Base-by-base conservation (phyloP, 2,888 invertebrate genomes). In the Plemyria rubiginata region DNA sequence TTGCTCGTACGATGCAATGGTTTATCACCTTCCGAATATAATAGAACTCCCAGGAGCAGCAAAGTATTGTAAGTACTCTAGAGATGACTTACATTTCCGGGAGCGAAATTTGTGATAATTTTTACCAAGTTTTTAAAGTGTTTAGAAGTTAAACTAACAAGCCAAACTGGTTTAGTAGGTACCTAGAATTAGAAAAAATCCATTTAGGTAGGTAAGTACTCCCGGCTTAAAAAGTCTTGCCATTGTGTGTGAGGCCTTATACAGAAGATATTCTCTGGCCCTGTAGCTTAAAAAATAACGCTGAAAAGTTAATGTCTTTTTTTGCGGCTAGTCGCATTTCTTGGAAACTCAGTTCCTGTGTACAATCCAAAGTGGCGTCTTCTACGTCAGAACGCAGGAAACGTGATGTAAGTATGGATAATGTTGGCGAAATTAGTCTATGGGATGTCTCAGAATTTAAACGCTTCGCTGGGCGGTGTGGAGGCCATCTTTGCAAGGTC, bases 391-490 rank as follows among this genome's bases (percentile, higher is more conserved):
- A 71, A 71, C 22, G n/a, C 58, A 61, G 71, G 71, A 71, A 66
- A 36, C 60, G 67, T 63, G 65, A 65, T 58, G 66, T n/a, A n/a
- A n/a, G n/a, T 60, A 62, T 64, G 60, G 77, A 79, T 80, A 79
- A 79, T 79, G 78, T 77, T 76, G 74, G 82, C 84, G 87, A 88
- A 88, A 88, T 87, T 66, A 69, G 80, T 83, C 76, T 86, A 78
- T 75, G 68, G 76, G 78, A 80, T 75, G 80, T 79, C 77, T 79
- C 78, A 73, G 78, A 78, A 75, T 73, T 80, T 72, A 78, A 74
- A 84, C 80, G 88, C 77, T 85, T 79, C 75, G 81, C 72, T 85
- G 85, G 71, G 63, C 70, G 51, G 58, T 56, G n/a, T 72, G 74
- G 79, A 87, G 87, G 86, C 76, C 80, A 70, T 67, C 70, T 67